A percentile compares a stretch with the other conserved stretches of the same genome.
Evolutionary conservation across 2,888 invertebrate species (phyloP).

Genomic region (Epinotia bilunana): DNA sequence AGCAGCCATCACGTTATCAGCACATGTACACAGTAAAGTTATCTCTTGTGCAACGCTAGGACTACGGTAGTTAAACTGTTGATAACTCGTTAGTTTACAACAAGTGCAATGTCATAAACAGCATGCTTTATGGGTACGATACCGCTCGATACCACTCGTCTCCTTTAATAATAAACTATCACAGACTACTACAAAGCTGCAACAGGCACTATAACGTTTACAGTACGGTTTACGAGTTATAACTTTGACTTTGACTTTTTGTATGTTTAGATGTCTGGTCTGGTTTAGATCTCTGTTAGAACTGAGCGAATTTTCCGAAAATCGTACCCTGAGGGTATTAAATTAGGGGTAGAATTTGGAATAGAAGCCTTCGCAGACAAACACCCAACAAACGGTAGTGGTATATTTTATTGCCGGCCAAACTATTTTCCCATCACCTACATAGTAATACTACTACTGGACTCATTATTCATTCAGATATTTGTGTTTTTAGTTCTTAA

Average conservation of each 20-base stretch:
- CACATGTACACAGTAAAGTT: not conserved
- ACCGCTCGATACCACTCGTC: not conserved
- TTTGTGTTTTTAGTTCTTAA: not conserved
- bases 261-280: too few species aligned
- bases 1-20: constrained; percentile 12
- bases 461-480: too few species aligned
- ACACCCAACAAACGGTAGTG: too few species aligned
- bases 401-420: too few species aligned
- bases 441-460: too few species aligned
- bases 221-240: too few species aligned
- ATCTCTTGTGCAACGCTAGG: constrained; percentile 12
- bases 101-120: constrained; percentile 7
- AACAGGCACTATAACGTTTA: not conserved
- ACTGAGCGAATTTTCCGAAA: not conserved
- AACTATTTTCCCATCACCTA: too few species aligned
- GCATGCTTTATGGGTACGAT: not conserved
- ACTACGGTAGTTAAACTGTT: constrained; percentile 21
- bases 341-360: not conserved
- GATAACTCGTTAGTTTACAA: constrained; percentile 3
- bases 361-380: not conserved
- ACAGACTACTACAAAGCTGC: not conserved
- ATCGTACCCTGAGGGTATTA: not conserved
- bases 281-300: too few species aligned
- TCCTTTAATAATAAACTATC: not conserved
- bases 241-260: too few species aligned